Conservation (phyloP, 2,113 vertebrate genomes). For the Chaenocephalus aceratus region DNA sequence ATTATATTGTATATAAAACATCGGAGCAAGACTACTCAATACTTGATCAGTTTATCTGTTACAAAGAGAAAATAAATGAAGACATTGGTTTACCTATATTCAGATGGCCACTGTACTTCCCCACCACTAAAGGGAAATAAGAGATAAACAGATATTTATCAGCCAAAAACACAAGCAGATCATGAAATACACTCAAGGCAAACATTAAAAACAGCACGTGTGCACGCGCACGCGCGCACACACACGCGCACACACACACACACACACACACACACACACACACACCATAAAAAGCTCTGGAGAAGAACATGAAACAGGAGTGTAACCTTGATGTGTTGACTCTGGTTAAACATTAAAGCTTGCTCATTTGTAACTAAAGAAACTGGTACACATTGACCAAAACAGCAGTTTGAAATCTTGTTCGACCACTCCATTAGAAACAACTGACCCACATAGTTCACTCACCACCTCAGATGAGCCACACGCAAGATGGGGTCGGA, state of each 20-base stretch:
- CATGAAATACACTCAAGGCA: neutral
- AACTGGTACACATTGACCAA: conserved; percentile 60
- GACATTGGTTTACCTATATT: conserved; percentile 87
- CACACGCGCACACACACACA: no score
- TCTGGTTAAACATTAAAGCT: conserved; percentile 67
- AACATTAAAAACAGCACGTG: conserved; percentile 2
- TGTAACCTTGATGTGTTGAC: conserved; percentile 62
- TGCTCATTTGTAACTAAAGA: conserved; percentile 40
- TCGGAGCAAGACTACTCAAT: neutral
- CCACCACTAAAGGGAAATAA: conserved; percentile 86
- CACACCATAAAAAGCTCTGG: conserved; percentile 8
- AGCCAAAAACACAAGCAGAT: conserved; percentile 5
- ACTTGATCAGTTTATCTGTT: neutral
- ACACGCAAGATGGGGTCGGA: neutral
- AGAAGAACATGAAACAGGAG: conserved; percentile 24
- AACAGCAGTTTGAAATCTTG: conserved; percentile 29
- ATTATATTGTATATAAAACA: neutral
- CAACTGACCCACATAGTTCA: neutral
- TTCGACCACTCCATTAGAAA: conserved; percentile 29
- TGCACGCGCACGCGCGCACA: no score
- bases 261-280: neutral
- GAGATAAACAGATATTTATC: conserved; percentile 18
- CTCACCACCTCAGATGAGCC: neutral
- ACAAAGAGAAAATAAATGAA: neutral
- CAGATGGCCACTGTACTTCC: conserved; percentile 93